Evolutionary conservation across 2,888 invertebrate species (phyloP).

Genomic region (Strigamia maritima): DNA sequence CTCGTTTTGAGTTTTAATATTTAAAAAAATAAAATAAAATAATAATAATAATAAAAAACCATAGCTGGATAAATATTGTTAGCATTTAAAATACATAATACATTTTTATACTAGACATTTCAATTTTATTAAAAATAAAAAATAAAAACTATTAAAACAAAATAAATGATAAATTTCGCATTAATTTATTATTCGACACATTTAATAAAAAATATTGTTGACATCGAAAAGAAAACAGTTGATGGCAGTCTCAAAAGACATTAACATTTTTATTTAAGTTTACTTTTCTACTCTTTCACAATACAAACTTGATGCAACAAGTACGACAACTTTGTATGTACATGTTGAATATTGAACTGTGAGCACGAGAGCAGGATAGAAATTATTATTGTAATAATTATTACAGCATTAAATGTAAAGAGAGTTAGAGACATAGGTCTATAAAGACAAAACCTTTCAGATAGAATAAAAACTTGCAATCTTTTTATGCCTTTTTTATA

Average conservation of each 20-base stretch:
- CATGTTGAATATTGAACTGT: slow-evolving; percentile 42
- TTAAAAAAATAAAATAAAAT: neutral
- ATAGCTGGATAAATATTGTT: no score
- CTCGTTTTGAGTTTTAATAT: neutral
- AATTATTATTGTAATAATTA: slow-evolving; percentile 38
- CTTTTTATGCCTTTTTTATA: slow-evolving; percentile 16
- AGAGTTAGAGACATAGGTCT: slow-evolving; percentile 20
- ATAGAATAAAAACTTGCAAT: slow-evolving; percentile 29
- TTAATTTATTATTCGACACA: slow-evolving; percentile 1
- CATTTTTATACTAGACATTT: neutral
- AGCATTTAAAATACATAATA: no score
- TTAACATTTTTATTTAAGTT: slow-evolving; percentile 43
- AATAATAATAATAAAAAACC: no score
- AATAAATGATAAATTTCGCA: neutral
- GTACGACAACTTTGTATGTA: slow-evolving; percentile 43
- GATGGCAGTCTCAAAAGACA: slow-evolving; percentile 39
- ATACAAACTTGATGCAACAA: slow-evolving; percentile 43
- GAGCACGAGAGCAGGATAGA: slow-evolving; percentile 43
- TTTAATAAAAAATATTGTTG: neutral
- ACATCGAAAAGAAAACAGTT: slow-evolving; percentile 15
- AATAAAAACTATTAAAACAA: neutral
- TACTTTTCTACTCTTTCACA: slow-evolving; percentile 42
- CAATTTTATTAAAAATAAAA: neutral
- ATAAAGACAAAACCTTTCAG: slow-evolving; percentile 27
- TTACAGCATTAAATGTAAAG: slow-evolving; percentile 28